A percentile compares a stretch with the other conserved stretches of the same genome.
Evolutionary conservation across 2,113 vertebrate species (phyloP).

Genomic region (Colossoma macropomum): DNA sequence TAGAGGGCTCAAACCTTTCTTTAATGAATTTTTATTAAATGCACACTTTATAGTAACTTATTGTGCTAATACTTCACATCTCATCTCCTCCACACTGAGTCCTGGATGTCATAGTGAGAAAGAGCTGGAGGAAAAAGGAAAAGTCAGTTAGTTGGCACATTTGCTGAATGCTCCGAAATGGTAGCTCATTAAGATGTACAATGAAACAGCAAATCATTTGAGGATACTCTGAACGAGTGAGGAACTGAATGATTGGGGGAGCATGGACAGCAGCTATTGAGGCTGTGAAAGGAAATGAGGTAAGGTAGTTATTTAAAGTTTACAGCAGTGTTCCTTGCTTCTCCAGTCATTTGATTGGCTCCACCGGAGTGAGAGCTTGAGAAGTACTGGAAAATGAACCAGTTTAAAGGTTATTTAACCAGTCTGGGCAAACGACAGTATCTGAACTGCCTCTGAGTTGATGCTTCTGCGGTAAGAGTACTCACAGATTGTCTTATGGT

Average conservation of each 20-base stretch:
- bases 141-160: neutral
- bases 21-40: neutral
- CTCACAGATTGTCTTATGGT: too few relatives aligned
- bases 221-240: neutral
- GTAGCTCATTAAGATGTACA: neutral
- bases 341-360: neutral
- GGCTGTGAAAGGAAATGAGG: neutral
- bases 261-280: neutral
- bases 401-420: neutral
- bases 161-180: neutral
- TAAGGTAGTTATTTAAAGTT: conserved; percentile 1
- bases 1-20: neutral
- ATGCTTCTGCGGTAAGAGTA: neutral
- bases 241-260: neutral
- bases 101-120: neutral
- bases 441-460: neutral
- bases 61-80: neutral
- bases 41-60: neutral
- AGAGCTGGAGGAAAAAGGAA: neutral
- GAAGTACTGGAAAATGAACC: neutral
- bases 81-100: neutral
- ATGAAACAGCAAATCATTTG: neutral
- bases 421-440: neutral
- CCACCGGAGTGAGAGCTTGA: neutral
- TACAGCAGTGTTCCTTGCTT: neutral